Percentiles rank a stretch among this genome's conserved stretches.
Evolutionary conservation across 64 coral and sea anemone genomes (phyloP).

Genomic region (Porites lutea): DNA sequence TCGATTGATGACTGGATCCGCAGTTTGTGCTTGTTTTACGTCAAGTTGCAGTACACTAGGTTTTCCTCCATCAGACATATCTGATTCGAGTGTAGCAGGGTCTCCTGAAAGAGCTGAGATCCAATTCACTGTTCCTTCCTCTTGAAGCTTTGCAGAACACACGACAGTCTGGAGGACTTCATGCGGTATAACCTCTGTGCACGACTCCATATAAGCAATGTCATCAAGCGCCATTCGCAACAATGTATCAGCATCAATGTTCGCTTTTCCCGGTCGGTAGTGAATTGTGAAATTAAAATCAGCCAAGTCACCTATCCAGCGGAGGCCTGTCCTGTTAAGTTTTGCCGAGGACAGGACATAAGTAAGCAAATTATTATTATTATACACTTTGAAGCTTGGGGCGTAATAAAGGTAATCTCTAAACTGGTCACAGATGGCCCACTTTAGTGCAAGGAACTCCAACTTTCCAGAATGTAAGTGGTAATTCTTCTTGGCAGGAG

Average conservation of each 20-base stretch:
- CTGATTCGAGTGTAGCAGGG: neutral
- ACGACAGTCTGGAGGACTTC: conserved; percentile 31
- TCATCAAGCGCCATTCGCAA: conserved; percentile 1
- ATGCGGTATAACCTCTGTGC: conserved; percentile 7
- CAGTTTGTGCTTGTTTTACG: conserved; percentile 4
- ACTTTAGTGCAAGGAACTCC: conserved; percentile 40
- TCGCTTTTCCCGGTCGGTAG: conserved; percentile 12
- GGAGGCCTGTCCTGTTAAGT: conserved; percentile 35
- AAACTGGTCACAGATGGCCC: conserved; percentile 43
- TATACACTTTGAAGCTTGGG: conserved; percentile 43
- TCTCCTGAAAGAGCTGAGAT: conserved; percentile 7
- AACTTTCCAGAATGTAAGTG: conserved; percentile 35
- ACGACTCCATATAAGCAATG: neutral
- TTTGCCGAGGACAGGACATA: conserved; percentile 34
- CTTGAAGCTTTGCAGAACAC: too few relatives aligned
- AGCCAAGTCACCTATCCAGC: conserved; percentile 37
- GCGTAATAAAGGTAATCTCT: conserved; percentile 56
- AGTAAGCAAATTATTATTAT: conserved; percentile 48
- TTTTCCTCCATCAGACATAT: neutral
- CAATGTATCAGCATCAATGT: conserved; percentile 19
- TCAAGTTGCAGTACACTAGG: neutral
- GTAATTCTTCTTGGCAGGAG: conserved; percentile 33
- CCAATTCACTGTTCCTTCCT: too few relatives aligned
- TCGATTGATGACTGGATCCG: neutral
- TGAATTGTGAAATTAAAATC: conserved; percentile 59